Base-by-base conservation (phyloP, 2,113 vertebrate species). In the Bubo scandiacus region DNA sequence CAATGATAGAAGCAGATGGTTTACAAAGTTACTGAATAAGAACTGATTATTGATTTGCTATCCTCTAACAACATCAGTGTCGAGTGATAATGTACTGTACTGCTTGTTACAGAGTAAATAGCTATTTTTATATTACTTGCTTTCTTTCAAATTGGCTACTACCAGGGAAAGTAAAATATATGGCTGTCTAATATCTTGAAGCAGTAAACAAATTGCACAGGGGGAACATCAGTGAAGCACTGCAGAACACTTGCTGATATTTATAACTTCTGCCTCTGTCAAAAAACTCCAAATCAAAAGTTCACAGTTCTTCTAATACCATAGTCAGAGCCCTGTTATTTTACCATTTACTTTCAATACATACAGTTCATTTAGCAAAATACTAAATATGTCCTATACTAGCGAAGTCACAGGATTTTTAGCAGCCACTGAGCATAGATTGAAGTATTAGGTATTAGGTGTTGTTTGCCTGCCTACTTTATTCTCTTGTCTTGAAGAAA, bases 1-100 rank as follows among this genome's bases (percentile, higher is more conserved):
- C 72, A 67, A 25, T 88, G 96, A 92, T 80, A 81, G 95, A 91
- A 97, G 82, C 96, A 97, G 96, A 96, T 97, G 94, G 96, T 96
- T 97, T 96, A 89, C 94, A 10, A 36, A 97, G 96, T 89, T 95
- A 93, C 92, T 88, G 88, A 97, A 96, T 96, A 95, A 97, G 97
- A 97, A 96, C 94, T 95, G 95, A 96, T 98, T 97, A 98, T 98
- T 96, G 97, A 98, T 98, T 97, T 98, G 93, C 93, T 94, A 81
- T 97, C 96, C 88, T 91, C 93, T 95, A 97, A 97, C 43, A 45
- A 81, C 83, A 97, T 96, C 98, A 95, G 9, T 86, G 95, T 91
- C 17, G 40, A 94, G 94, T 73, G 94, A 97, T 98, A 98, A 98
- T 95, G 94, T 96, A 97, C 97, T 96, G 54, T 95, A 94, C 96